A percentile compares a stretch with the other conserved stretches of the same genome.
Conservation (phyloP, 64 coral and sea anemone species). For the Cladopsammia gracilis region DNA sequence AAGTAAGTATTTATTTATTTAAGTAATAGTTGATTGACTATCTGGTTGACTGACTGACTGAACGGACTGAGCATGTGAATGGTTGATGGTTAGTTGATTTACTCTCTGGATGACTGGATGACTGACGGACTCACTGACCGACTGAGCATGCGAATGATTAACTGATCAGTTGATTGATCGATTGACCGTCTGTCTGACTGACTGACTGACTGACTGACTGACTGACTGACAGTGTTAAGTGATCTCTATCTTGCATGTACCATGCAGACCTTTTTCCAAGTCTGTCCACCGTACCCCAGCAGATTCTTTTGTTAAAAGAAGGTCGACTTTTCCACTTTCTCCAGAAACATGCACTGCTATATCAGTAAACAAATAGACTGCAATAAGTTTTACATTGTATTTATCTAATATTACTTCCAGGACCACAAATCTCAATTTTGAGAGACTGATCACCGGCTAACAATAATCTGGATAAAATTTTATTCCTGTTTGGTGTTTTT, state of each 20-base stretch:
- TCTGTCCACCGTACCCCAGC: slow-evolving; percentile 72
- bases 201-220: too few relatives aligned
- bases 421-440: too few relatives aligned
- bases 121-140: neutral
- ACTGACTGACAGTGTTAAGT: too few relatives aligned
- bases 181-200: neutral
- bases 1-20: too few relatives aligned
- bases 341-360: slow-evolving; percentile 66
- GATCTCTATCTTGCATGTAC: neutral
- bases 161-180: neutral
- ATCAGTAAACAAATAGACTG: neutral
- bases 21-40: too few relatives aligned
- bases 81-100: too few relatives aligned
- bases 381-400: neutral
- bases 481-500: too few relatives aligned
- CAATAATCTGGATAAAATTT: neutral
- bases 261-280: slow-evolving; percentile 54
- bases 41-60: too few relatives aligned
- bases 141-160: neutral
- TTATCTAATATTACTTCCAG: too few relatives aligned
- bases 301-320: slow-evolving; percentile 83
- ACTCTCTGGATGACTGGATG: neutral
- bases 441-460: too few relatives aligned
- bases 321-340: slow-evolving; percentile 78
- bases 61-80: too few relatives aligned